phyloP scores from a whole-genome alignment of 2,797 vertebrate species.

The Microctenopoma stevenorrisi region DNA sequence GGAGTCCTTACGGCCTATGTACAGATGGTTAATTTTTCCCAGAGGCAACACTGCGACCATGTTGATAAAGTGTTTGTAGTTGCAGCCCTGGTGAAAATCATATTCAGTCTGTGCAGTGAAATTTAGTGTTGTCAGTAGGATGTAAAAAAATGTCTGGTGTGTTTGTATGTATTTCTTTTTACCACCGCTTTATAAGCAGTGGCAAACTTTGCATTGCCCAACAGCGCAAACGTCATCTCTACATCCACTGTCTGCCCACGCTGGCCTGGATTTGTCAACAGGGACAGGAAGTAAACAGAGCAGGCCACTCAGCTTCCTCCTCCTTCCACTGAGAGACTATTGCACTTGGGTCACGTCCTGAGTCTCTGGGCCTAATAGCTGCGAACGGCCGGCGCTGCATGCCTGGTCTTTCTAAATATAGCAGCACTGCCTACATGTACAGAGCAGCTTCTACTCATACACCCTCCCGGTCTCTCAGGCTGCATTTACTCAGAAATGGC shows the following conservation, averaged over 20 bases:
- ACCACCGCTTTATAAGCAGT: neutral
- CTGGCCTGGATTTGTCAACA: slow-evolving; percentile 1
- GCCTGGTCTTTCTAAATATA: slow-evolving; percentile 68
- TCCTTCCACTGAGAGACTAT: neutral
- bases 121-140: too few species aligned
- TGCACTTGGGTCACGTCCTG: slow-evolving; percentile 43
- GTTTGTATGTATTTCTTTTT: neutral
- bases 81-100: neutral
- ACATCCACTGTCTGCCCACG: neutral
- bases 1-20: too few species aligned
- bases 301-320: slow-evolving; percentile 16
- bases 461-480: slow-evolving; percentile 11
- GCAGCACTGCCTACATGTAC: slow-evolving; percentile 50
- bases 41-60: too few species aligned
- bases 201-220: neutral
- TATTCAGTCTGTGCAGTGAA: neutral
- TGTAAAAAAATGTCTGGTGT: neutral
- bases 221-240: neutral
- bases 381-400: slow-evolving; percentile 42
- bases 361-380: slow-evolving; percentile 40
- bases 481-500: neutral
- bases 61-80: neutral
- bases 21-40: too few species aligned
- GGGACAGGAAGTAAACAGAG: slow-evolving; percentile 44
- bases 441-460: slow-evolving; percentile 40